Evolutionary conservation across 2,113 vertebrate genomes (phyloP), one percentile per base, ranked within the genome.

Genomic region (Chlamydotis undulata): DNA sequence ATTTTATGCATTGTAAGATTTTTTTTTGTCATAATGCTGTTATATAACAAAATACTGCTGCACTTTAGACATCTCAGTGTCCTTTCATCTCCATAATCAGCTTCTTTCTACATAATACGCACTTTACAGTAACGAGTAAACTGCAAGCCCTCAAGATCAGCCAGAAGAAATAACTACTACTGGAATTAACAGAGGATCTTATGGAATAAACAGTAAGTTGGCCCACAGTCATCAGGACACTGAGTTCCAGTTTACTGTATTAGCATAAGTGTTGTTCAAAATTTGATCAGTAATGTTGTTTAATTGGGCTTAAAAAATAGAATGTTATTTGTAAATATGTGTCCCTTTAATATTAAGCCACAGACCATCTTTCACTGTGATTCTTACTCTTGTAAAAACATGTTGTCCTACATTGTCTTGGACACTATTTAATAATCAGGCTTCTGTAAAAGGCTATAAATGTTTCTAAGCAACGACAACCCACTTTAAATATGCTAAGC

Each of bases 391-490:
- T 84, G 61, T 68, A 76, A 95, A 94, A 53, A 50, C 41, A 69
- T 61, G 39, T 73, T 95, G 73, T 94, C 35, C 41, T 83, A 39
- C 74, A 76, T 68, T 95, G 55, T 45, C 53, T 70, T 82, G 41
- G 33, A 76, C 70, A 89, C 64, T 87, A 55, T 80, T 94, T 59
- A 90, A 76, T 91, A 92, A 92, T 61, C 64, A 80, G 68, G 55
- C 53, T 92, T 78, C 61, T 39, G 55, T 92, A 82, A 74, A 88
- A 90, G 64, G 65, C 56, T 89, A 43, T 87, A 88, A 95, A 94
- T 91, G 79, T 93, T 97, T 81, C 92, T 80, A 90, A 94, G 64
- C 78, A 95, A 97, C 47, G 74, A 83, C 68, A 97, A 83, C 33
- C 80, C 75, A 74, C 82, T 95, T 92, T 87, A 93, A 94, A 89